Base-by-base conservation (phyloP, 2,888 invertebrate genomes). In the Allolobophora icterica region DNA sequence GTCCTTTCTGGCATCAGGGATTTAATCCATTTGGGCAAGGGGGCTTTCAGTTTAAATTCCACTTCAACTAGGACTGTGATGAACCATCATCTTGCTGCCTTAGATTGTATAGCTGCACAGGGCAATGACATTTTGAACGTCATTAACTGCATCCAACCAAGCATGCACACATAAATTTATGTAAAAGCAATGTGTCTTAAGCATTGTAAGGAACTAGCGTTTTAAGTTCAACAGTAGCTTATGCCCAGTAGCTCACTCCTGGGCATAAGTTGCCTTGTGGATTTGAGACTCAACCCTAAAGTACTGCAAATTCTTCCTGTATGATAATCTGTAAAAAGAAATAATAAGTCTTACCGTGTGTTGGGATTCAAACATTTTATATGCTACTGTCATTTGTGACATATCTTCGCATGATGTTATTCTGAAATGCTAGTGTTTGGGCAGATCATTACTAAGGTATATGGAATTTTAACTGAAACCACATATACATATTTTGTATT, bases 41-140 rank as follows among this genome's bases (percentile, higher is more conserved):
- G 89, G 95, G 95, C 95, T 99, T 98, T 97, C 98, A 98, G 95
- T 99, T 99, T 96, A 98, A 98, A 96, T 99, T 99, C 96, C 98
- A 99, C 96, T 99, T 98, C 96, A 98, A 98, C 89, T 92, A 87
- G 87, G 87, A 87, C 87, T 87, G 35, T 38, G 3, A 35, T 87
- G 84, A 91, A 40, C 34, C 35, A 30, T 34, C 17, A 19, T 90
- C 45, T 34, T 33, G 33, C 33, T 90, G 45, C 71, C 71, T 38
- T 90, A 58, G 45, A 58, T 90, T 71, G 71, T 71, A 71, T 71
- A 71, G 71, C n/a, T 71, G 2, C 71, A n/a, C n/a, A 71, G 71
- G 71, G 17, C n/a, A n/a, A 71, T 71, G n/a, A 21, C 71, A 71
- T 71, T 71, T 71, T n/a, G n/a, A 71, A 71, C 6, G 71, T n/a